Base-by-base conservation (phyloP, 2,888 invertebrate species). In the Agrilus biguttatus region DNA sequence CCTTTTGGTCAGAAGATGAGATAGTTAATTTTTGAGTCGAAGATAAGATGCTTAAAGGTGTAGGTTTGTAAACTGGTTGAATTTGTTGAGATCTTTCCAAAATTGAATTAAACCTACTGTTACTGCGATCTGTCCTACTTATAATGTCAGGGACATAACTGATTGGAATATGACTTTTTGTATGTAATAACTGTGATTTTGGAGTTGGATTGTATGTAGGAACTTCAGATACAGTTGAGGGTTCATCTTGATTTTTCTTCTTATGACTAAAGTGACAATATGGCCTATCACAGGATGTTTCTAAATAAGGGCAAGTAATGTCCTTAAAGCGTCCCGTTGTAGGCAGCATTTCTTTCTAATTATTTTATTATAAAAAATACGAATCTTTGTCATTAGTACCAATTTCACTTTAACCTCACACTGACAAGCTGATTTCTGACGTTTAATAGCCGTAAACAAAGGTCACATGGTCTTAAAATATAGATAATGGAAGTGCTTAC, bases 201-300 rank as follows among this genome's bases (percentile, higher is more conserved):
- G 75, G 66, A 23, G 66, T 66, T 36, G 66, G 66, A 50, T 65
- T 65, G 46, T 66, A 66, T 14, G 63, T 63, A 36, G 66, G 66
- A 43, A 65, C 53, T 37, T 52, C 54, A 28, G 45, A 37, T 66
- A 65, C 67, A 54, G 72, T 67, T 47, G 71, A 59, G 37, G 66
- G 66, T 44, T 69, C 66, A 71, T 85, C 85, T 39, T 55, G 53
- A 8, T 47, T 53, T 70, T 78, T 82, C 58, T 77, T 82, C 52
- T 77, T 74, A 67, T 93, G 93, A 59, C 85, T 80, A 66, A 86
- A 93, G 69, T 92, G 91, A 69, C 93, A 93, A 67, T 91, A 89
- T 17, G 91, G 90, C 56, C 93, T 73, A 53, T 83, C 83, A 68
- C 93, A 93, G 40, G 77, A 68, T 47, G 80, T 83, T 57, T 83